Evolutionary conservation across 2,888 invertebrate genomes (phyloP).

Genomic region (Zootermopsis nevadensis): DNA sequence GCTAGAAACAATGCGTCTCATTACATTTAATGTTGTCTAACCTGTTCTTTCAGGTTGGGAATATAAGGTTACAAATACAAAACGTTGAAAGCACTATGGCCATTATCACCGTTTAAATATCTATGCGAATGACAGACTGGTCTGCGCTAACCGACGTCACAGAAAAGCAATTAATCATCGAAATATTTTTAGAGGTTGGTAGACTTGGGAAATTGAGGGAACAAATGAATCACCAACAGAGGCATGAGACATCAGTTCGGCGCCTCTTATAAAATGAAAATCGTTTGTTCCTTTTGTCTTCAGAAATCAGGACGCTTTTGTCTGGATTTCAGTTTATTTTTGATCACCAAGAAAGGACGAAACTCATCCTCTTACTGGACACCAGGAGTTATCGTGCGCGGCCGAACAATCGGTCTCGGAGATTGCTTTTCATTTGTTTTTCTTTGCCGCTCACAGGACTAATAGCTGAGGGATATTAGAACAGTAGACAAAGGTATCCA

Average conservation of each 20-base stretch:
- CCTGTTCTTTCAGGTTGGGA: too few relatives aligned
- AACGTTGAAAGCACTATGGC: too few relatives aligned
- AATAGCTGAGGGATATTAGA: slow-evolving; percentile 47
- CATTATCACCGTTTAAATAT: neutral
- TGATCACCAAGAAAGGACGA: neutral
- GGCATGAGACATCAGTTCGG: slow-evolving; percentile 16
- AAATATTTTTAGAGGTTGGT: neutral
- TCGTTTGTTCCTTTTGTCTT: slow-evolving; percentile 15
- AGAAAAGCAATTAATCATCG: neutral
- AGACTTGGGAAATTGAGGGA: neutral
- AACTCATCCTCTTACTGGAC: neutral
- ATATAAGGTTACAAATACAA: too few relatives aligned
- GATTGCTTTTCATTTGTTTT: slow-evolving; percentile 51
- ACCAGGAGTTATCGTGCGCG: neutral
- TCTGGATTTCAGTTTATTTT: neutral
- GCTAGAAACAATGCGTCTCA: too few relatives aligned
- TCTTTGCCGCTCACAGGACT: slow-evolving; percentile 20
- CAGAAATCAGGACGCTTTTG: neutral
- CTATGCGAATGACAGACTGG: neutral
- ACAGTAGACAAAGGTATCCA: slow-evolving; percentile 41
- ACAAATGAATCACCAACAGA: neutral
- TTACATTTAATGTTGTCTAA: too few relatives aligned
- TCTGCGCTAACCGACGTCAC: neutral
- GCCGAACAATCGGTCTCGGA: slow-evolving; percentile 42
- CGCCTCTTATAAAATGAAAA: neutral